Evolutionary conservation across 2,797 vertebrate species (phyloP).

Genomic region (Chlorospingus semifuscus): DNA sequence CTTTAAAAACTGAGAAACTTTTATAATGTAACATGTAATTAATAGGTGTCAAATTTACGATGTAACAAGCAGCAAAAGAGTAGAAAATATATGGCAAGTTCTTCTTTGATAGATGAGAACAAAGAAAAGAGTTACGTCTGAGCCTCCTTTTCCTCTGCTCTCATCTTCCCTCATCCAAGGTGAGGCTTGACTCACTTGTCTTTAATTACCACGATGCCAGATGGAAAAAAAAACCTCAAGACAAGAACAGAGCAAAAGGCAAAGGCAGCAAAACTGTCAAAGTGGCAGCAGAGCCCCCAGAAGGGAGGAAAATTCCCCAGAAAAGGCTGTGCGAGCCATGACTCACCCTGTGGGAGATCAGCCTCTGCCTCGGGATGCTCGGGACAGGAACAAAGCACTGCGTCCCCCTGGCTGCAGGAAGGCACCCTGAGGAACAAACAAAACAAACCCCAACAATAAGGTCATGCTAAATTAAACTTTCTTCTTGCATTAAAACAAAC

Average conservation of each 20-base stretch:
- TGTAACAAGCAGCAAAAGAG: not conserved
- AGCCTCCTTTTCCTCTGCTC: not conserved
- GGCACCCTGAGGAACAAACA: not conserved
- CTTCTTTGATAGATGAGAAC: slow-evolving; percentile 26
- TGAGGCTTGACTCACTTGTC: not conserved
- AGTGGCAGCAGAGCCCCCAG: not conserved
- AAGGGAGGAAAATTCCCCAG: not conserved
- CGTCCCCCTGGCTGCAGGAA: not conserved
- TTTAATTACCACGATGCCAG: slow-evolving; percentile 17
- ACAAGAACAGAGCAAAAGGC: not conserved
- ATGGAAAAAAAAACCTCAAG: not conserved
- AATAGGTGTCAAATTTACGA: not conserved
- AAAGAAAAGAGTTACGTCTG: not conserved
- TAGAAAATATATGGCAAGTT: not conserved
- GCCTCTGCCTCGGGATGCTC: not conserved
- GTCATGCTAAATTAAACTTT: not conserved
- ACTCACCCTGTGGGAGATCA: not conserved
- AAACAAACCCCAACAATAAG: not conserved
- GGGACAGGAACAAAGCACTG: accelerated
- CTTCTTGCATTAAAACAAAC: not conserved
- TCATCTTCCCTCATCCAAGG: not conserved
- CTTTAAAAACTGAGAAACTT: not conserved
- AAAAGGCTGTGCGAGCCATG: accelerated
- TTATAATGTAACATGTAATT: not conserved
- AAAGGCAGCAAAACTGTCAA: not conserved